Evolutionary conservation across 2,797 vertebrate genomes (phyloP), one percentile per base, ranked within the genome.

Genomic region (Pangasius mekongensis): DNA sequence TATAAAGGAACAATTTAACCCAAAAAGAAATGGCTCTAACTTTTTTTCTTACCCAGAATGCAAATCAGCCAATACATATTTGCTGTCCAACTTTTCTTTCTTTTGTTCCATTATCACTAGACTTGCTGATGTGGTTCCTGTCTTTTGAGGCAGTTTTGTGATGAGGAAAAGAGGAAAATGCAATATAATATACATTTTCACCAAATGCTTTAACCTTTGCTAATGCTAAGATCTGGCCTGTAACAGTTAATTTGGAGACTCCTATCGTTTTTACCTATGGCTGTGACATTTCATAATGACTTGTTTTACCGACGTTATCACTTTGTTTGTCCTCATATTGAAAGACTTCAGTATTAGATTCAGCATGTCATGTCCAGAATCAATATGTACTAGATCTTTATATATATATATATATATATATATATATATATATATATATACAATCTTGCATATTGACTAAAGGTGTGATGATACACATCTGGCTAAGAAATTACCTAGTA

Each of bases 91-190:
- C 11, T 14, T 82, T 82, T n/a, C n/a, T 77, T 52, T 52, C 47
- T 54, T 78, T 78, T 49, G 76, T 58, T 80, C 52, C 33, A 58
- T 58, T 18, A 36, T 18, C 47, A 80, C 77, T 58, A 77, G 74
- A n/a, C 47, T 52, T 77, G 14, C 5, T 56, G 30, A 58, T 58
- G 77, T 58, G 16, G n/a, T 58, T 58, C 58, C 49, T 54, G 77
- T 58, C 30, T 80, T 56, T 58, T 33, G 52, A 80, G 10, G 77
- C 52, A 58, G 47, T 54, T 54, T 16, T 71, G 74, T 52, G 14
- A 14, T n/a, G 43, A 49, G 47, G 14, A 78, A 78, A 76, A 78
- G 36, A 30, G 13, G 2, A 78, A 78, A 49, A 54, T 43, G 30
- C 3, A 78, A 54, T 52, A 73, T 54, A n/a, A 30, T 30, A 10